Conservation (phyloP, 2,113 vertebrate species). For the Salvelinus alpinus region DNA sequence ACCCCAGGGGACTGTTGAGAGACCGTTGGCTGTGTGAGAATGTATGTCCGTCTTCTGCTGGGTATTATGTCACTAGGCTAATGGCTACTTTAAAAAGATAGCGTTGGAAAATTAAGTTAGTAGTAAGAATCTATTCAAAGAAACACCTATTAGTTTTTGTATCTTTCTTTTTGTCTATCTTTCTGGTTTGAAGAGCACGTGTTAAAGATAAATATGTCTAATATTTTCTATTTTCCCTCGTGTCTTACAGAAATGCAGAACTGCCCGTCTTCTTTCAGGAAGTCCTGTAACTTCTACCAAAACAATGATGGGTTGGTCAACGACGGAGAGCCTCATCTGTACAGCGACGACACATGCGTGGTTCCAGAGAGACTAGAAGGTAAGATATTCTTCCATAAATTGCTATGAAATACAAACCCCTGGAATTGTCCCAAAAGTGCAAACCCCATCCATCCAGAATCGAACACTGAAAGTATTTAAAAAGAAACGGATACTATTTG, state of each 20-base stretch:
- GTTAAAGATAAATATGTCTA: background rate
- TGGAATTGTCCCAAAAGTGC: no score
- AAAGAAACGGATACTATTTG: background rate
- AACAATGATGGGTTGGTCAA: slow-evolving; percentile 75
- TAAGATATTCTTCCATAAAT: slow-evolving; percentile 43
- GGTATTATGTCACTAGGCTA: background rate
- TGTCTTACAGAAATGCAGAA: slow-evolving; percentile 85
- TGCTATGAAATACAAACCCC: background rate
- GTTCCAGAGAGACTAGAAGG: slow-evolving; percentile 89
- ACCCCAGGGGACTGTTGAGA: slow-evolving; percentile 35
- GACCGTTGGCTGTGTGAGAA: slow-evolving; percentile 29
- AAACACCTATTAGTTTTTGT: no score
- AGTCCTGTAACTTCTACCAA: slow-evolving; percentile 77
- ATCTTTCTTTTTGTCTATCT: no score
- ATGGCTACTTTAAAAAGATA: background rate
- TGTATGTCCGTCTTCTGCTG: no score
- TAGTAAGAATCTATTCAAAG: background rate
- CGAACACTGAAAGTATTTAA: background rate
- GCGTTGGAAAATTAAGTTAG: background rate
- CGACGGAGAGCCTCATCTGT: slow-evolving; percentile 83
- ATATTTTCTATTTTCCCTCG: background rate
- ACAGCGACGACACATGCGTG: slow-evolving; percentile 89
- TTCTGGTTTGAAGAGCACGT: background rate
- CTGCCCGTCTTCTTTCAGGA: slow-evolving; percentile 86
- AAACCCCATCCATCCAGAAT: no score